Conservation (phyloP, 53 echinoderm and acorn worm species). For the Stichopus horrens region DNA sequence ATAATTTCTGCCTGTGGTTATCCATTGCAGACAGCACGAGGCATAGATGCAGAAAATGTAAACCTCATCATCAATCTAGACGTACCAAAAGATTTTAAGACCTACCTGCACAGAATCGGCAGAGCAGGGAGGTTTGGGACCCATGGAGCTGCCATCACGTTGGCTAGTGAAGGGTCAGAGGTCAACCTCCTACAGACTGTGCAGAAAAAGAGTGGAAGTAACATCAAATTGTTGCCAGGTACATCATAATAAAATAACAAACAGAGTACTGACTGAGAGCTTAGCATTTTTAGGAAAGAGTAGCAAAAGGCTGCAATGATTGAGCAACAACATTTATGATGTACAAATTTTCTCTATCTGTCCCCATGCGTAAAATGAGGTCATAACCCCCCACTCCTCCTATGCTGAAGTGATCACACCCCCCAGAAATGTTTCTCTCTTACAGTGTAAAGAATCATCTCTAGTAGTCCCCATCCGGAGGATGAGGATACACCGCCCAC, state of each 20-base stretch:
- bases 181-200: constrained; percentile 58
- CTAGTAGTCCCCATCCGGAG: no score
- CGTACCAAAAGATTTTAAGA: constrained; percentile 88
- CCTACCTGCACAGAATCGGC: constrained; percentile 95
- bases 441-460: no score
- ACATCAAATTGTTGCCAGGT: constrained; percentile 70
- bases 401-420: no score
- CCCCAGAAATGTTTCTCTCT: no score
- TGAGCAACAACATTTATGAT: no score
- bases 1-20: background rate
- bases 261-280: background rate
- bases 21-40: constrained; percentile 79
- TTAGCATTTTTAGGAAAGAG: background rate
- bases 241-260: background rate
- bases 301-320: no score
- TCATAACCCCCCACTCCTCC: no score
- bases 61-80: constrained; percentile 94
- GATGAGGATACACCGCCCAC: no score
- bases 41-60: constrained; percentile 97
- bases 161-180: constrained; percentile 76
- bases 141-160: constrained; percentile 80
- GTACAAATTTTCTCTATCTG: no score
- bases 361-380: no score
- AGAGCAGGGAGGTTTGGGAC: constrained; percentile 96
- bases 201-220: constrained; percentile 58